phyloP scores from a whole-genome alignment of 2,888 invertebrate species.

The Amphipoea lucens region DNA sequence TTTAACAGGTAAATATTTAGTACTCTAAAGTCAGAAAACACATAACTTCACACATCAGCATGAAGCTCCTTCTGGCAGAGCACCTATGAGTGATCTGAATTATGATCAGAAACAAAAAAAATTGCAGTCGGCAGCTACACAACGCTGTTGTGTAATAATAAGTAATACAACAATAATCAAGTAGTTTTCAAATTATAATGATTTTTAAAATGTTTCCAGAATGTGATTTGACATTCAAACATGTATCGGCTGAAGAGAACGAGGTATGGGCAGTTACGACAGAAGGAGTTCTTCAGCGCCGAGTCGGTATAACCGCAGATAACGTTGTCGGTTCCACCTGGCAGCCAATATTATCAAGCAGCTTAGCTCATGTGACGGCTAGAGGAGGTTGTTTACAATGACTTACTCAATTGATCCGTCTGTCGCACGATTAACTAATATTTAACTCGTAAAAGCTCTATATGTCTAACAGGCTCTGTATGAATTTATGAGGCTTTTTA shows the following conservation, averaged over 20 bases:
- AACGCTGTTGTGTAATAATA: neutral
- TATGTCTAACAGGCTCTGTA: slow-evolving; percentile 12
- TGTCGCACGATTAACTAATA: neutral
- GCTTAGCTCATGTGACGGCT: slow-evolving; percentile 82
- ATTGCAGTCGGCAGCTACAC: neutral
- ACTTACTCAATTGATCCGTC: slow-evolving; percentile 19
- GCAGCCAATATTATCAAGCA: slow-evolving; percentile 92
- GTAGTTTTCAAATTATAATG: neutral
- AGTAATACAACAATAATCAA: neutral
- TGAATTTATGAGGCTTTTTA: slow-evolving; percentile 16
- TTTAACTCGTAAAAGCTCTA: slow-evolving; percentile 7
- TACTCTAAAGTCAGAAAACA: neutral
- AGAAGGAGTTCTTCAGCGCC: slow-evolving; percentile 92
- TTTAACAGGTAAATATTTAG: slow-evolving; percentile 83
- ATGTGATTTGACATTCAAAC: slow-evolving; percentile 91
- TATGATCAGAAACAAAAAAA: neutral
- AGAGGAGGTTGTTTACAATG: slow-evolving; percentile 75
- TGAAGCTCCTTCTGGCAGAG: slow-evolving; percentile 1
- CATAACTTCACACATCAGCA: neutral
- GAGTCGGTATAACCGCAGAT: slow-evolving; percentile 93
- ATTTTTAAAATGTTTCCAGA: slow-evolving; percentile 79
- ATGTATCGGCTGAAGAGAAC: slow-evolving; percentile 92
- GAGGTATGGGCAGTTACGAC: slow-evolving; percentile 95
- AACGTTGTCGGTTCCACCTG: slow-evolving; percentile 95
- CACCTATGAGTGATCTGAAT: neutral